phyloP scores from a whole-genome alignment of 2,888 invertebrate genomes.

The Strigamia maritima region DNA sequence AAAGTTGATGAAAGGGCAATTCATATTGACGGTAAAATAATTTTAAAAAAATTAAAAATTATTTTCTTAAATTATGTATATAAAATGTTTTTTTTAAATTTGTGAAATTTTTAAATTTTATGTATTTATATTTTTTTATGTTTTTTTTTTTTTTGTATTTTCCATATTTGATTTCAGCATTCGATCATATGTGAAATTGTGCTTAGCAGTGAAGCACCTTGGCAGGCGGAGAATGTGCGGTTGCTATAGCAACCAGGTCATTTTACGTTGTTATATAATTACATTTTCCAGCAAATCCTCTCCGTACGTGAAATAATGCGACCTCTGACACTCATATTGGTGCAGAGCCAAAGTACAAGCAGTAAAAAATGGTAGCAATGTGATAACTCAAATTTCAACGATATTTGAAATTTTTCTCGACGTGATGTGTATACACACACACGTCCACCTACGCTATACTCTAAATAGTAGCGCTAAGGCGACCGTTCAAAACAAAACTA shows the following conservation, averaged over 20 bases:
- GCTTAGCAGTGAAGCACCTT: background rate
- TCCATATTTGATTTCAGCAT: background rate
- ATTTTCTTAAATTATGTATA: background rate
- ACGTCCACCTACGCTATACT: background rate
- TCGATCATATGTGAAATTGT: background rate
- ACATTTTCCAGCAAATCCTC: slow-evolving; percentile 6
- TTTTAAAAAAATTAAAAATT: background rate
- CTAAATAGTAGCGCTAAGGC: background rate
- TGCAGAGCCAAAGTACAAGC: background rate
- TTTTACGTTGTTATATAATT: background rate
- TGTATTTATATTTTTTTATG: background rate
- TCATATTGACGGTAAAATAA: too few relatives aligned
- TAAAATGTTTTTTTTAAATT: too few relatives aligned
- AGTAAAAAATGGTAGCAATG: background rate
- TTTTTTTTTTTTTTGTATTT: background rate
- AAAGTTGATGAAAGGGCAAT: background rate
- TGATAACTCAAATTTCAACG: background rate
- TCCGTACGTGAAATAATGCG: background rate
- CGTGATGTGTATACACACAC: background rate
- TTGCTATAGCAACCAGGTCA: slow-evolving; percentile 10
- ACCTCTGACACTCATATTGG: background rate
- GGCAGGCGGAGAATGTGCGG: background rate
- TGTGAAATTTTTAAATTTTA: background rate
- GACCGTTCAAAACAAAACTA: background rate
- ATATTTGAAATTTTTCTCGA: background rate